Conservation (phyloP, 2,113 vertebrate genomes). For the Platanista minor region DNA sequence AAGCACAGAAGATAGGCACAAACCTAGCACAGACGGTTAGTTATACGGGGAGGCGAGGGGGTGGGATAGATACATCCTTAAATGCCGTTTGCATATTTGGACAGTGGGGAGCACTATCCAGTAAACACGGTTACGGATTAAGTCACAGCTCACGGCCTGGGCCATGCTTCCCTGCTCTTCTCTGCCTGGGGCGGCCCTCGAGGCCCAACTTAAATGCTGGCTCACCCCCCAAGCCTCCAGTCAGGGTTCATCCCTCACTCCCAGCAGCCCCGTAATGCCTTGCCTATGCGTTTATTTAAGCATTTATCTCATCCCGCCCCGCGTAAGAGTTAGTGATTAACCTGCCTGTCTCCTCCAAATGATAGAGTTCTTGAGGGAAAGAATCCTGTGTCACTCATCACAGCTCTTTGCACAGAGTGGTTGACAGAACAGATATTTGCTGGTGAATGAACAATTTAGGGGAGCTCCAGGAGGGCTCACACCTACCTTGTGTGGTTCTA, state of each 20-base stretch:
- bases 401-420: accelerated
- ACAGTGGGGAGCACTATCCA: accelerated
- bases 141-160: accelerated
- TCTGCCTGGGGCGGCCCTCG: accelerated
- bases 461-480: not conserved
- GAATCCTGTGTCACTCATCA: accelerated
- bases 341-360: not conserved
- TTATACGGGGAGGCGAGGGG: accelerated
- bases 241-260: accelerated
- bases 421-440: not conserved
- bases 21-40: accelerated
- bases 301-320: accelerated
- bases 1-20: not conserved
- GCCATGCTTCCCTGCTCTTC: accelerated
- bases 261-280: accelerated
- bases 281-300: accelerated
- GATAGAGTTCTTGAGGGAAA: not conserved
- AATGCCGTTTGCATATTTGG: accelerated
- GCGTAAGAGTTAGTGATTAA: not conserved
- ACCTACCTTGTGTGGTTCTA: accelerated
- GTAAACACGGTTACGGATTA: not conserved
- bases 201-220: accelerated
- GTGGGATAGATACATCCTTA: accelerated
- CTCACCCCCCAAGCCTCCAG: not conserved
- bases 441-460: not conserved